phyloP scores from a whole-genome alignment of 1,140 invertebrate species.

The Lamellibrachia luymesi region DNA sequence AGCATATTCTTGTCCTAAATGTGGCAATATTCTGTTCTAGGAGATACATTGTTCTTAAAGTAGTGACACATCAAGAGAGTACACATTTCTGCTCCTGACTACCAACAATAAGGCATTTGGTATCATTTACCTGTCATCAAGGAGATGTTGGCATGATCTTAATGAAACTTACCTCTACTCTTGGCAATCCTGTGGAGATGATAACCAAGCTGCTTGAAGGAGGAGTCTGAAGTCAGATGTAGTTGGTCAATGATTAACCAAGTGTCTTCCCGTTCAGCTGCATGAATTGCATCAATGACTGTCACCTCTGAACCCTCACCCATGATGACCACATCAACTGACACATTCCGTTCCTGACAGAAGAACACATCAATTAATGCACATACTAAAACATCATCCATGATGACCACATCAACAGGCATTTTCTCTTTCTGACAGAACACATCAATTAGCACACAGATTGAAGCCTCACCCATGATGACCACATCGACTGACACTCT shows the following conservation, averaged over 20 bases:
- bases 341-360: neutral
- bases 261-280: slow-evolving; percentile 48
- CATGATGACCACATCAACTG: slow-evolving; percentile 40
- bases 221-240: slow-evolving; percentile 42
- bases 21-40: too few species aligned
- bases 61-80: neutral
- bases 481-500: too few species aligned
- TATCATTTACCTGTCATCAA: neutral
- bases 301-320: slow-evolving; percentile 42
- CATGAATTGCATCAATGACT: slow-evolving; percentile 47
- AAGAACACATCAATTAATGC: neutral
- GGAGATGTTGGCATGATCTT: neutral
- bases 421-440: too few species aligned
- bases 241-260: slow-evolving; percentile 52
- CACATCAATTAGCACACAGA: too few species aligned
- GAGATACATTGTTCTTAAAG: neutral
- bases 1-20: too few species aligned
- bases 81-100: neutral
- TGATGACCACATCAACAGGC: too few species aligned
- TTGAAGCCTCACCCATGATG: too few species aligned
- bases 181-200: slow-evolving; percentile 42
- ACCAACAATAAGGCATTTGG: neutral
- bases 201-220: slow-evolving; percentile 41
- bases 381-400: neutral
- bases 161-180: slow-evolving; percentile 37